Base-by-base conservation (phyloP, 2,888 invertebrate genomes). In the Andrena haemorrhoa region DNA sequence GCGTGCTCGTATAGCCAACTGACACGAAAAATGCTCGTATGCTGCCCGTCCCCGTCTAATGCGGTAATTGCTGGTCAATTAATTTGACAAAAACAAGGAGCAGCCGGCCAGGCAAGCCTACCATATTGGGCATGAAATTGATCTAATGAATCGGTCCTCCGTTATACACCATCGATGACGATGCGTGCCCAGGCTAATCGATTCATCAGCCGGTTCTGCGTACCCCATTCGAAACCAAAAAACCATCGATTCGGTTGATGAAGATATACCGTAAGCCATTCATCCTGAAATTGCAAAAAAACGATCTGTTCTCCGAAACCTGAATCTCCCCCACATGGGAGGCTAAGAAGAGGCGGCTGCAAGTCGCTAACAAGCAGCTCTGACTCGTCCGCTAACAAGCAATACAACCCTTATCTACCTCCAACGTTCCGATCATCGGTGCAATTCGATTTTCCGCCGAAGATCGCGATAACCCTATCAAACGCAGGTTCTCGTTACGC, bases 31-130 rank as follows among this genome's bases (percentile, higher is more conserved):
- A 70, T 31, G 71, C 31, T 81, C 80, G 83, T 77, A 70, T 77
- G 81, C 35, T 79, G 70, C 64, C 56, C 69, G 79, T 89, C 83
- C 16, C 84, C 80, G 85, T 85, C 86, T 90, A 90, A 91, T 83
- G 77, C 83, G 88, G 89, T 90, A 91, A 91, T 91, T 83, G 90
- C 41, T 20, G 73, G 80, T 75, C 91, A 88, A 92, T 92, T 92
- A 92, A 92, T 92, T 92, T 91, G 86, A 86, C 85, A 86, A 88
- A 89, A 88, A 86, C 84, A 86, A 90, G 87, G 79, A 86, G 81
- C 86, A 86, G 88, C 85, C 84, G 88, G 88, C 75, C 75, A 68
- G 53, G 63, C 74, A 8, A 12, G 58, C 70, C 76, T 68, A 33
- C 88, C 86, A 82, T 83, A 83, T 80, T 78, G 86, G 79, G 77